These are phyloP conservation scores for Drosophila monieri DNA, from an alignment of 2,888 invertebrate species.

Conservation along the genomic window DNA sequence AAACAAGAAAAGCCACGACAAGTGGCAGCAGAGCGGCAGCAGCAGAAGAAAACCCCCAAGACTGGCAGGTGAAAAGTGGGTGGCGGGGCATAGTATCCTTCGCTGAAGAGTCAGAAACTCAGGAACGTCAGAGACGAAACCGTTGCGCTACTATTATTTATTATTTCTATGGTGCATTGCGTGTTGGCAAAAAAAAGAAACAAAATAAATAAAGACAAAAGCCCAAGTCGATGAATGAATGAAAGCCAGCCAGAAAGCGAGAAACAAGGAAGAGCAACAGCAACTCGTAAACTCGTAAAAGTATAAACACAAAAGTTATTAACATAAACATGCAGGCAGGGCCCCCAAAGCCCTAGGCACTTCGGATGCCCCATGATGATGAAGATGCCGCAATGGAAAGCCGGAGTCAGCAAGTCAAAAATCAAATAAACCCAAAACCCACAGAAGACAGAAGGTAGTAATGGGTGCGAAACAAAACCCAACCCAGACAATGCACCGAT, in stretches of 20 bases:
- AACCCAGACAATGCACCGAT: slow-evolving; percentile 51
- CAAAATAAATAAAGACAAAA: slow-evolving; percentile 26
- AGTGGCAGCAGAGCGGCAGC: slow-evolving; percentile 22
- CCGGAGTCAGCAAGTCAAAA: slow-evolving; percentile 41
- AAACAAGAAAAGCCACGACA: slow-evolving; percentile 45
- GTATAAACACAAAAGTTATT: slow-evolving; percentile 72
- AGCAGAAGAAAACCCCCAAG: slow-evolving; percentile 20
- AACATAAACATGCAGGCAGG: slow-evolving; percentile 63
- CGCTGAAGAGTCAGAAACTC: slow-evolving; percentile 11
- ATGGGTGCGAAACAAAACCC: neutral
- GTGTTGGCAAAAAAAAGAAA: slow-evolving; percentile 13
- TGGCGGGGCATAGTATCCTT: slow-evolving; percentile 16
- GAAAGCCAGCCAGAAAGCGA: slow-evolving; percentile 43
- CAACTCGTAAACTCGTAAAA: slow-evolving; percentile 60
- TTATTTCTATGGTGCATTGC: slow-evolving; percentile 24
- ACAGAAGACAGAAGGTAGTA: neutral
- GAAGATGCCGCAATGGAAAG: slow-evolving; percentile 41
- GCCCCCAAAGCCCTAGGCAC: slow-evolving; percentile 27
- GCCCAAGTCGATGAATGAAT: slow-evolving; percentile 36
- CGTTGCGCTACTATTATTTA: slow-evolving; percentile 13
- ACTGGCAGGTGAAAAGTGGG: slow-evolving; percentile 17
- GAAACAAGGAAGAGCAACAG: slow-evolving; percentile 52
- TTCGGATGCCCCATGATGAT: slow-evolving; percentile 26
- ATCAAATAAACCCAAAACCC: slow-evolving; percentile 45
- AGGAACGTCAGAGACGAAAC: slow-evolving; percentile 13